Evolutionary conservation across 35 echinoderm and acorn worm genomes (phyloP), one percentile per base, ranked within the genome.

Genomic region (Heliocidaris erythrogramma): DNA sequence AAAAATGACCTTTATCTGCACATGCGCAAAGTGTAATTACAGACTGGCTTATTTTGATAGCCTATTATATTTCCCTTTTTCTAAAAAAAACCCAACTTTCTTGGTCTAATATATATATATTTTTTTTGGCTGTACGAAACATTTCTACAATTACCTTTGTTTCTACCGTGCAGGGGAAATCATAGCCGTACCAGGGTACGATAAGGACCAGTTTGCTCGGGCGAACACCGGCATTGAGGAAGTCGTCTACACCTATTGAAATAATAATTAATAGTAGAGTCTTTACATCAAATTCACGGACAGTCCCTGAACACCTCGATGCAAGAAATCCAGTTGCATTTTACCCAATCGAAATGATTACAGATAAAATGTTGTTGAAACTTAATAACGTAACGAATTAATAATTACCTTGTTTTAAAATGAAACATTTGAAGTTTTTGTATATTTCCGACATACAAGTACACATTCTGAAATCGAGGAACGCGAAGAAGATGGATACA

Each of bases 161-260:
- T 31, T 95, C n/a, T 21, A 93, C 35, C 7, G 56, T 35, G 32
- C 96, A 97, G 10, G 90, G 7, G 18, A 92, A 97, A 47, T 92
- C 48, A 49, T 97, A 97, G 7, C 96, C 96, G 59, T 97, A 97
- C 96, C 96, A 97, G 17, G 96, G 96, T 49, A 95, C 90, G 35
- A 59, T 94, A 60, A 95, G 69, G 21, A 97, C 94, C 5, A 97
- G 96, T 30, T 97, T 97, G 53, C 27, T 31, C 0, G 91, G 14
- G 48, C 94, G 92, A 27, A 97, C 95, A 11, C 96, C 96, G 18
- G 86, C 32, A 29, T 69, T 92, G 13, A 95, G 18, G 47, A 93
- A 97, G 9, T 95, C 90, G 32, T 95, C 91, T 8, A 97, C 85
- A 35, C 94, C 96, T 97, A 50, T 27, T 94, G 78, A 53, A 94